Base-by-base conservation (phyloP, 2,113 vertebrate species). In the Peromyscus maniculatus region DNA sequence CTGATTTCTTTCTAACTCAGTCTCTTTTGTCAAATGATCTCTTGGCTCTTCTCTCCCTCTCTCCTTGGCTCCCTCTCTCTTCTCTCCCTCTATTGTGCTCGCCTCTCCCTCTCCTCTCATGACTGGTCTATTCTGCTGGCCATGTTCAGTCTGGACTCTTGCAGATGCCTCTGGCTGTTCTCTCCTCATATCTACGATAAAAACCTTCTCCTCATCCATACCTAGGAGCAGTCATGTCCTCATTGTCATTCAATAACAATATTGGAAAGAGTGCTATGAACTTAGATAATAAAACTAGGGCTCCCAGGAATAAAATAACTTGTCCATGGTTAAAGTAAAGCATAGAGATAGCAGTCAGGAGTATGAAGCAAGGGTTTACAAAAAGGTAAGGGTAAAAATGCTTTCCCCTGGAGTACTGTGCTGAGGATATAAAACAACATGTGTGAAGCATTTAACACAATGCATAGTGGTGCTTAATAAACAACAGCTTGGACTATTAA, bases 211-310 rank as follows among this genome's bases (percentile, higher is more conserved):
- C 39, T 31, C 75, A 78, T 31, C 24, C 43, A 49, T 78, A 28
- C 5, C 10, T 26, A 28, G 75, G 75, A 46, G 24, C 10, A 26
- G 43, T 78, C 75, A 31, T 49, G 74, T 49, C 75, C 12, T 78
- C 43, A 16, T 78, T 49, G 49, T 28, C 26, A 78, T 49, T 78
- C 43, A 78, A 49, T 3, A 71, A 28, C 55, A 46, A 74, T 46
- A 16, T 21, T 33, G 26, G 67, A 86, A 94, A 67, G 17, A 91
- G 26, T 36, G 82, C 52, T 64, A 92, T 79, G 87, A 89, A 93
- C 16, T 80, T 82, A 96, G 31, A 64, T 28, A n/a, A 95, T 79
- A n/a, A 94, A 97, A 96, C n/a, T 57, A 89, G 89, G 67, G 19
- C 66, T 95, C 93, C 77, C 91, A 91, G 55, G 67, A 93, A 95